phyloP scores from a whole-genome alignment of 2,797 vertebrate species.

The Protosalanx chinensis region DNA sequence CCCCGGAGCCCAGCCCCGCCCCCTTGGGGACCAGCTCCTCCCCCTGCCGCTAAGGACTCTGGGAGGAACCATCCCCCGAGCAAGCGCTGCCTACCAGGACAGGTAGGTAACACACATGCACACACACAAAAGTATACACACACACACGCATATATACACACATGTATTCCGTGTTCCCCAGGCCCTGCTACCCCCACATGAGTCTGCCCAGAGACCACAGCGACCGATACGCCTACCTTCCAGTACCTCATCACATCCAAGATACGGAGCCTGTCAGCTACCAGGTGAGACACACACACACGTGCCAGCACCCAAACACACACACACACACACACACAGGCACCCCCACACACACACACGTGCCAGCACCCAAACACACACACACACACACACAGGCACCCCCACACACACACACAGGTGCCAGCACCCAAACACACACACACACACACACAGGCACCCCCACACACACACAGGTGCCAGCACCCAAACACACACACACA shows the following conservation, averaged over 20 bases:
- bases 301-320: neutral
- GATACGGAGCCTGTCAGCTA: constrained; percentile 52
- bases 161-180: constrained; percentile 29
- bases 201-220: constrained; percentile 69
- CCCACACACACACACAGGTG: too few species aligned
- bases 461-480: too few species aligned
- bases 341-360: too few species aligned
- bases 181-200: constrained; percentile 70
- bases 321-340: too few species aligned
- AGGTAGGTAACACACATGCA: constrained; percentile 53
- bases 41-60: constrained; percentile 29
- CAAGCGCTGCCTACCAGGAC: constrained; percentile 65
- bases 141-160: neutral
- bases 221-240: constrained; percentile 70
- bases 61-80: constrained; percentile 21
- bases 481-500: too few species aligned
- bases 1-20: constrained; percentile 65
- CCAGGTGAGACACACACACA: constrained; percentile 51
- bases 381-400: too few species aligned
- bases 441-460: too few species aligned
- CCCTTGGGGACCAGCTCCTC: constrained; percentile 50
- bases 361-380: too few species aligned
- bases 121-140: neutral
- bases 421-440: too few species aligned
- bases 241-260: constrained; percentile 68